Conservation (phyloP, 2,797 vertebrate species). For the Dromococcyx pavoninus region DNA sequence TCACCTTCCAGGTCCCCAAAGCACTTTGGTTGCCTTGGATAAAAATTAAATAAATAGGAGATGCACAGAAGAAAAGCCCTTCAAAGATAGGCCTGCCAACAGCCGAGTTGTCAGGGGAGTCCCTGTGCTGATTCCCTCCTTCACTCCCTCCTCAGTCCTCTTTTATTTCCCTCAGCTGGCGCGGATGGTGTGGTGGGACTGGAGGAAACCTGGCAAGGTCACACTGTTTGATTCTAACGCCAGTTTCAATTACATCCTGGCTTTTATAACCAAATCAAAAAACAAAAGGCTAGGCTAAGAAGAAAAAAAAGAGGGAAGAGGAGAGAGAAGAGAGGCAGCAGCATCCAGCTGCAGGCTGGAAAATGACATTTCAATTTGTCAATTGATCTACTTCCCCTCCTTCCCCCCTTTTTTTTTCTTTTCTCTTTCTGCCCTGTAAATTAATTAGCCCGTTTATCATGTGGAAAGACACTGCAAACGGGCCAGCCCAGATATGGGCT, state of each 20-base stretch:
- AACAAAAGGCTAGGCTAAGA: conserved; percentile 55
- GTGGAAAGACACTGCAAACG: conserved; percentile 24
- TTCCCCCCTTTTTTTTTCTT: background rate
- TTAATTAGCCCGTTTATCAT: conserved; percentile 72
- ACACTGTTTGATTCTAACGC: conserved; percentile 75
- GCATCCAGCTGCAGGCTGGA: conserved; percentile 58
- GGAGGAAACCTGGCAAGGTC: conserved; percentile 77
- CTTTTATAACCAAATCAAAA: conserved; percentile 82
- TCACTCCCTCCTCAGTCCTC: background rate
- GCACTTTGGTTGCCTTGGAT: background rate
- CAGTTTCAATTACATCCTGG: conserved; percentile 79
- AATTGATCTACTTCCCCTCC: conserved; percentile 61
- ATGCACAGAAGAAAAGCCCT: background rate
- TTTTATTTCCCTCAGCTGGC: conserved; percentile 14
- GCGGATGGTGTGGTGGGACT: background rate
- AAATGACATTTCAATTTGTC: conserved; percentile 78
- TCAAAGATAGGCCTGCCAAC: background rate
- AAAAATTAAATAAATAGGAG: conserved; percentile 55
- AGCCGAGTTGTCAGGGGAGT: conserved; percentile 30
- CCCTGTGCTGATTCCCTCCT: background rate
- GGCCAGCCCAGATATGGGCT: background rate
- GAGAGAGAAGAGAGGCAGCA: conserved; percentile 6
- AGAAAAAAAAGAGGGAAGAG: background rate
- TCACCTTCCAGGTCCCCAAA: background rate
- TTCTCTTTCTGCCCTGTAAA: conserved; percentile 51